phyloP scores from a whole-genome alignment of 2,113 vertebrate species.

The Mesoclemmys tuberculata region DNA sequence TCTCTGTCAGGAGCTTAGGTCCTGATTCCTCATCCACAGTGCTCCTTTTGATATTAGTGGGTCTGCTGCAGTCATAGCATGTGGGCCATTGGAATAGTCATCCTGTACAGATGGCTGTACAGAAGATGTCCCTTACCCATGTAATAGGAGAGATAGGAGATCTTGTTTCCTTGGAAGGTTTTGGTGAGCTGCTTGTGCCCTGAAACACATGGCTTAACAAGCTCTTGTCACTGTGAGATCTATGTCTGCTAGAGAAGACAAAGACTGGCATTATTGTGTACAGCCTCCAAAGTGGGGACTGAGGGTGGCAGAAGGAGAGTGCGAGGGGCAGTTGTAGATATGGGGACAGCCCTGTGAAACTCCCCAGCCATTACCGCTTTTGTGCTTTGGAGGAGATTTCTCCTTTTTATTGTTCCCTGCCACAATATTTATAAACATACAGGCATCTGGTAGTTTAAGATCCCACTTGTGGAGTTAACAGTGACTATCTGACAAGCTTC shows the following conservation, averaged over 20 bases:
- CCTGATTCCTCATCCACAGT: neutral
- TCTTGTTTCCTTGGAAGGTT: neutral
- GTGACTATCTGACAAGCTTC: neutral
- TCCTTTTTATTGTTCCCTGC: neutral
- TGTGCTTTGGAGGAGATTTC: neutral
- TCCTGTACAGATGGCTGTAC: neutral
- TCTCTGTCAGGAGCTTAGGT: neutral
- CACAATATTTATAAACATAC: neutral
- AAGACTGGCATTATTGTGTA: neutral
- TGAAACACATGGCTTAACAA: neutral
- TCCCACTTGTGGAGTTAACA: neutral
- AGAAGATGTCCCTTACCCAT: neutral
- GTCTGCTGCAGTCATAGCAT: neutral
- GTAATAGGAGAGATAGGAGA: neutral
- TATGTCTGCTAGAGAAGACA: neutral
- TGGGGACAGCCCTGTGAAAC: neutral
- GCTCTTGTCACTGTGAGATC: neutral
- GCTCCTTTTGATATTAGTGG: neutral
- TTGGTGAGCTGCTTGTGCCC: neutral
- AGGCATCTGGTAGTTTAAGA: neutral
- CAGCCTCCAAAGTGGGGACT: neutral
- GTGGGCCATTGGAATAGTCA: neutral
- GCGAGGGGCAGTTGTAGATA: neutral
- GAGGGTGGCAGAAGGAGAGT: neutral
- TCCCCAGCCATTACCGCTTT: neutral